Evolutionary conservation across 2,797 vertebrate species (phyloP).

Genomic region (Crocidura indochinensis): DNA sequence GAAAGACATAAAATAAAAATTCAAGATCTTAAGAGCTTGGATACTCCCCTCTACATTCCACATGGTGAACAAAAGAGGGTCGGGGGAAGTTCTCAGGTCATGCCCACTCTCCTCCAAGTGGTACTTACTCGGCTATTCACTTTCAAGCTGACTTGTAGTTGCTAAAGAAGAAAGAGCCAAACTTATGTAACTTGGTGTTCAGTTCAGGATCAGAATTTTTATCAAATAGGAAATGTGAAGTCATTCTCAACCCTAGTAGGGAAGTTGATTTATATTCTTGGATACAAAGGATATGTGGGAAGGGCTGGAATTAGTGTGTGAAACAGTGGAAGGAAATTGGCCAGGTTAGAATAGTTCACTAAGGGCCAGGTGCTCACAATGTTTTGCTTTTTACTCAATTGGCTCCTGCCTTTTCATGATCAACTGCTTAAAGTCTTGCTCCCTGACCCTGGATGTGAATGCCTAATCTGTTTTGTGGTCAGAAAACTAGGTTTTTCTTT

Average conservation of each 20-base stretch:
- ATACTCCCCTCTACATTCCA: neutral
- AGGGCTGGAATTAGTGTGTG: neutral
- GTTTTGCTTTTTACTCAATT: neutral
- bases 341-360: neutral
- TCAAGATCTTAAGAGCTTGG: conserved; percentile 40
- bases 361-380: neutral
- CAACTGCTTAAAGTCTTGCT: neutral
- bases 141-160: neutral
- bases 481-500: conserved; percentile 61
- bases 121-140: neutral
- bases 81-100: neutral
- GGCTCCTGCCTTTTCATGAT: neutral
- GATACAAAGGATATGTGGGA: neutral
- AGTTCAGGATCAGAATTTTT: conserved; percentile 19
- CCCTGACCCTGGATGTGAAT: conserved; percentile 34
- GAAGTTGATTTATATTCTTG: conserved; percentile 12
- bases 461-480: neutral
- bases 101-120: neutral
- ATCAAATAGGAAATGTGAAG: conserved; percentile 39
- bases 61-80: neutral
- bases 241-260: conserved; percentile 13
- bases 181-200: neutral
- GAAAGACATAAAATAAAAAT: conserved; percentile 59
- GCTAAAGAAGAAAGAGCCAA: conserved; percentile 13
- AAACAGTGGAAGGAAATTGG: neutral